Evolutionary conservation across 2,888 invertebrate species (phyloP).

Genomic region (Lissonota sp.): DNA sequence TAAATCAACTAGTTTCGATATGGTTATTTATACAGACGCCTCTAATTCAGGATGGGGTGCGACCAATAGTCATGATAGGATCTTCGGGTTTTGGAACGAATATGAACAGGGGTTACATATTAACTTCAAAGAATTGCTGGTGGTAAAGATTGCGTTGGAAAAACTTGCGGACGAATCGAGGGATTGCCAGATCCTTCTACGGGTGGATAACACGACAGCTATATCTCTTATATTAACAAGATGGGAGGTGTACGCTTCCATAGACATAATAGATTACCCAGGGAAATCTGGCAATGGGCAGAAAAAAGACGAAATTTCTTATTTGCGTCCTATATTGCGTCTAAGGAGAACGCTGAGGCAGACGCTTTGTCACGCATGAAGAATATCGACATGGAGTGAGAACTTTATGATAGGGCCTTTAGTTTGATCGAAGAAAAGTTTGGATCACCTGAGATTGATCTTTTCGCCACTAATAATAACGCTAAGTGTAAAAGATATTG

Average conservation of each 20-base stretch:
- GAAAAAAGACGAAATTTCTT: conserved; percentile 25
- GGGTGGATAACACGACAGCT: conserved; percentile 41
- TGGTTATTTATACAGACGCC: conserved; percentile 11
- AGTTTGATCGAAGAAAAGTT: conserved; percentile 14
- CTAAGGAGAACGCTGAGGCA: conserved; percentile 37
- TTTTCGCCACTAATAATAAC: conserved; percentile 45
- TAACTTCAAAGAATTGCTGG: conserved; percentile 34
- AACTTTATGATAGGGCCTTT: conserved; percentile 28
- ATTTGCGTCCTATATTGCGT: conserved; percentile 47
- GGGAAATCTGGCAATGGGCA: conserved; percentile 48
- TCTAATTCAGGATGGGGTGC: conserved; percentile 43
- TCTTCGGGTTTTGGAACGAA: conserved; percentile 11
- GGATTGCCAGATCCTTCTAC: conserved; percentile 34
- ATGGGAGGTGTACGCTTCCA: conserved; percentile 48
- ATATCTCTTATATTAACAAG: conserved; percentile 40
- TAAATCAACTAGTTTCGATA: conserved; percentile 3
- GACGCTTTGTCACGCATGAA: conserved; percentile 40
- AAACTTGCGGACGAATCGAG: background rate
- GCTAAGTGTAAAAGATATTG: conserved; percentile 9
- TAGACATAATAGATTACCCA: conserved; percentile 13
- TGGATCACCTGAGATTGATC: conserved; percentile 31
- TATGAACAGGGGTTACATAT: conserved; percentile 17
- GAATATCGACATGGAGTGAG: conserved; percentile 47
- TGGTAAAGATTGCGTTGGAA: conserved; percentile 17
- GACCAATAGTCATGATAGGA: conserved; percentile 1